Conservation (phyloP, 2,797 vertebrate species). For the Neosilurus mollespiculum region DNA sequence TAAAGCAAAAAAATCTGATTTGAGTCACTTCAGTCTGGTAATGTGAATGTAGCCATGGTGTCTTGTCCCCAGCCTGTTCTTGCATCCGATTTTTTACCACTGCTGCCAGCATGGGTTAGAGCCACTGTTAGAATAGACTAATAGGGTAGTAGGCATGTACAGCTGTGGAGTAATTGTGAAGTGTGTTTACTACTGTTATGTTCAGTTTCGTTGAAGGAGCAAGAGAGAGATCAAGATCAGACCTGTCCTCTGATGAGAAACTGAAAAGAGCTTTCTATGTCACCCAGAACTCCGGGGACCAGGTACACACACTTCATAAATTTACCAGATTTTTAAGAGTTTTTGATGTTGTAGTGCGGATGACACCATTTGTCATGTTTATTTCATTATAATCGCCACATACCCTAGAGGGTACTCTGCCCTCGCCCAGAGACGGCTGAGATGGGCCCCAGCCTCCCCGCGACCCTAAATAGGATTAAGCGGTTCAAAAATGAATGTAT, state of each 20-base stretch:
- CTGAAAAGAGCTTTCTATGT: constrained; percentile 88
- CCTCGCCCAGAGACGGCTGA: too few species aligned
- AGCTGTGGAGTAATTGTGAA: background rate
- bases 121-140: background rate
- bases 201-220: constrained; percentile 66
- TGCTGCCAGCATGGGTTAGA: background rate
- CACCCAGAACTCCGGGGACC: constrained; percentile 78
- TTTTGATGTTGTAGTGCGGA: too few species aligned
- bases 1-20: too few species aligned
- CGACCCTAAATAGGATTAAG: too few species aligned
- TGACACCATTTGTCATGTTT: too few species aligned
- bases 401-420: too few species aligned
- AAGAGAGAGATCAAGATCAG: constrained; percentile 70
- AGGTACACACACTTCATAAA: constrained; percentile 69
- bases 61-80: background rate
- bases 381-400: too few species aligned
- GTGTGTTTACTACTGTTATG: constrained; percentile 31
- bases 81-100: background rate
- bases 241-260: constrained; percentile 83
- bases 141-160: background rate
- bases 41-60: background rate
- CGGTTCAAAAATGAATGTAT: too few species aligned
- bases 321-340: background rate
- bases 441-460: too few species aligned
- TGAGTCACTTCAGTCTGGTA: too few species aligned